Evolutionary conservation across 2,888 invertebrate genomes (phyloP), one percentile per base, ranked within the genome.

Genomic region (Labia minor): DNA sequence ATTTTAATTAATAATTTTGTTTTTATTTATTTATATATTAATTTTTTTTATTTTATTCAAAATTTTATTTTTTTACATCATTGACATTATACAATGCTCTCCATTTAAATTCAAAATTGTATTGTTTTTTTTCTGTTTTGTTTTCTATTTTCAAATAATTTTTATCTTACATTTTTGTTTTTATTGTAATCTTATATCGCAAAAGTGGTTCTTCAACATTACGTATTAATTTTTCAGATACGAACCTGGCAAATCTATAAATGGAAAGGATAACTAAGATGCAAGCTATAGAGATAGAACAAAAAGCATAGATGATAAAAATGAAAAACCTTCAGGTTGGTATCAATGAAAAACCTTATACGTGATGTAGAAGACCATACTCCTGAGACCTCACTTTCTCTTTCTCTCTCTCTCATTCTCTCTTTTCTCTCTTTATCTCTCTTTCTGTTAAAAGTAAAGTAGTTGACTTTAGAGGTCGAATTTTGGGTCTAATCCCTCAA

Each of bases 151-250:
- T n/a, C n/a, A n/a, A n/a, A n/a, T n/a, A n/a, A n/a, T n/a, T n/a
- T 65, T 65, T 64, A 37, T 68, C 37, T 19, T 21, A 63, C 19
- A 66, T 63, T 20, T 49, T 63, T n/a, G n/a, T n/a, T n/a, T 19
- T 63, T 63, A 61, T 65, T n/a, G 37, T 49, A 49, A 18, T 19
- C 18, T 65, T 67, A 16, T 62, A 65, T 49, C 63, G 11, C 67
- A 16, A 37, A 19, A 62, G 62, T 49, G 49, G 61, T 26, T 64
- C 62, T 63, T 65, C 14, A 14, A 62, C 37, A 62, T 49, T 62
- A 49, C 61, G 61, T 62, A 10, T 37, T 26, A 26, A 37, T 63
- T 26, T 26, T 66, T 61, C 49, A 49, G 49, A 49, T 49, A 49
- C 49, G 49, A 49, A 49, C 49, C 49, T 49, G 49, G 49, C 49